phyloP scores from a whole-genome alignment of 2,888 invertebrate species.

The Apodemia mormo region DNA sequence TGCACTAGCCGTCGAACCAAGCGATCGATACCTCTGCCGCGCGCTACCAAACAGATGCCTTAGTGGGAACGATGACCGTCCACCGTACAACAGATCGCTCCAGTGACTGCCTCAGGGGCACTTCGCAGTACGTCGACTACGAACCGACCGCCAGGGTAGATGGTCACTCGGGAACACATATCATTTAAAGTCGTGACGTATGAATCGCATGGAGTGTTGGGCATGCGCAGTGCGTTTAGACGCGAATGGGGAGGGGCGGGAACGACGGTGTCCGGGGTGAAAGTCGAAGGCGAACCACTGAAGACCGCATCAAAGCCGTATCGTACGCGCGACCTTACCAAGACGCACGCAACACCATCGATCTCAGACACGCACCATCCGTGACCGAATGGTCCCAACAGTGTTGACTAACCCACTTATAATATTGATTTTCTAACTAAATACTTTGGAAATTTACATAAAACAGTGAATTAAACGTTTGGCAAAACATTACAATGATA shows the following conservation, averaged over 20 bases:
- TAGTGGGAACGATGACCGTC: constrained; percentile 47
- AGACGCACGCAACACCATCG: constrained; percentile 66
- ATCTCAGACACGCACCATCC: constrained; percentile 64
- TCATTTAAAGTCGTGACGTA: constrained; percentile 64
- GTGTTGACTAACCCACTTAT: constrained; percentile 56
- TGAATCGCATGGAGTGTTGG: constrained; percentile 58
- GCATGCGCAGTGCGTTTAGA: constrained; percentile 67
- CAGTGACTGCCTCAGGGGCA: constrained; percentile 44
- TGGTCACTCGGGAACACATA: constrained; percentile 57
- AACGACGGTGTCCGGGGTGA: constrained; percentile 54
- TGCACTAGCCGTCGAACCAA: constrained; percentile 69
- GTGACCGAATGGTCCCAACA: constrained; percentile 48
- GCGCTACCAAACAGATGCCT: constrained; percentile 64
- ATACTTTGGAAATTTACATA: constrained; percentile 24
- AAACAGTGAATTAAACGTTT: neutral
- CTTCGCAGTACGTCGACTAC: constrained; percentile 48
- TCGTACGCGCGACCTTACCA: constrained; percentile 53
- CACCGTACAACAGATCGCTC: constrained; percentile 42
- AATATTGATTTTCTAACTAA: constrained; percentile 52
- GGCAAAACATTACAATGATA: neutral
- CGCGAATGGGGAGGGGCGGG: constrained; percentile 61
- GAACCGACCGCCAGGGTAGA: constrained; percentile 50
- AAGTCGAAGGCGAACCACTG: constrained; percentile 40
- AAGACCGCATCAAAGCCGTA: constrained; percentile 49
- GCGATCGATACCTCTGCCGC: constrained; percentile 72